A percentile compares a stretch with the other conserved stretches of the same genome.
Conservation (phyloP, 2,888 invertebrate species). For the Oscheius onirici region DNA sequence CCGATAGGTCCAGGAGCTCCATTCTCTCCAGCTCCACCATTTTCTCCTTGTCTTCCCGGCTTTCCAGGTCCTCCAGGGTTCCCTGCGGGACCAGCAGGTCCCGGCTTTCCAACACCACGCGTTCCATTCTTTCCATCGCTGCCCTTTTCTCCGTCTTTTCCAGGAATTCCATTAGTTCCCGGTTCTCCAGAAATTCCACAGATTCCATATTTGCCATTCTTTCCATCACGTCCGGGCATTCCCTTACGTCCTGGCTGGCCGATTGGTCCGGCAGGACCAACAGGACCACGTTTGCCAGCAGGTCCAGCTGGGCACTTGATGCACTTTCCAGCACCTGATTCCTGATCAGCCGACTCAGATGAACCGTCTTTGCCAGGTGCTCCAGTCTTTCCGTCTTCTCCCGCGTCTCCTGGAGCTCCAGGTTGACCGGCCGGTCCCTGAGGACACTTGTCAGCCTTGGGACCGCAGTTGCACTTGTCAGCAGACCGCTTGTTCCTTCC, state of each 20-base stretch:
- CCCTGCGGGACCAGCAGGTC: constrained; percentile 11
- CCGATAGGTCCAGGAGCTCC: constrained; percentile 11
- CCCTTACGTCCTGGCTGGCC: constrained; percentile 13
- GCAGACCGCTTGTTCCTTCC: constrained; percentile 39
- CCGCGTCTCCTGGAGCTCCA: constrained; percentile 34
- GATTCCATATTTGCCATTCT: constrained; percentile 14
- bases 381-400: constrained; percentile 22
- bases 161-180: constrained; percentile 6
- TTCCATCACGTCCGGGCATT: constrained; percentile 16
- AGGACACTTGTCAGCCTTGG: constrained; percentile 40
- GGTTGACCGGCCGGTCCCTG: constrained; percentile 41
- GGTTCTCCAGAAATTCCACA: background rate
- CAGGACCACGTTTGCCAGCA: constrained; percentile 8
- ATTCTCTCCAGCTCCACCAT: background rate
- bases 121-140: constrained; percentile 23
- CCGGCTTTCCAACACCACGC: constrained; percentile 14
- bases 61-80: background rate
- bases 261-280: background rate
- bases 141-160: constrained; percentile 22
- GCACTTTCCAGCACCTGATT: background rate
- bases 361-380: background rate
- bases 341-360: background rate
- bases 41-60: constrained; percentile 5
- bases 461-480: constrained; percentile 39
- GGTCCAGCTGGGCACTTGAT: constrained; percentile 20